Base-by-base conservation (phyloP, 2,113 vertebrate species). In the Mormyrus lacerda region DNA sequence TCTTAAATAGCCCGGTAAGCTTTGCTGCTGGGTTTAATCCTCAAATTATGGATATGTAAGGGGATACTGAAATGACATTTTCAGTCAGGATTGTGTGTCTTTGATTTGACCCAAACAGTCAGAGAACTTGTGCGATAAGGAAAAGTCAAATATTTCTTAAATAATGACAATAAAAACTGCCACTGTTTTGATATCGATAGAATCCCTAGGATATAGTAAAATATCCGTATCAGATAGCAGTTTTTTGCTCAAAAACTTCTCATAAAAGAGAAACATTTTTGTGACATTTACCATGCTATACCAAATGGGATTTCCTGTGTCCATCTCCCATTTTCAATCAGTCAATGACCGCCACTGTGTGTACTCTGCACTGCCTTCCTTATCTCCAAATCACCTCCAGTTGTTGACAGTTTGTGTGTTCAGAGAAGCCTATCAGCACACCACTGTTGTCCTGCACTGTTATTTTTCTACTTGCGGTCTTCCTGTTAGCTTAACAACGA, bases 21-120 rank as follows among this genome's bases (percentile, higher is more conserved):
- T 65, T 89, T 76, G 83, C 89, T 73, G 83, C 48, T 21, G 89
- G 89, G 55, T 58, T 50, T 89, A 89, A 89, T 89, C 84, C 83
- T 15, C 55, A 58, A 85, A 69, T 87, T 73, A 87, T 39, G 53
- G 55, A 86, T 89, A 50, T 86, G 53, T 24, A 45, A 85, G 82
- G 53, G 53, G 85, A 89, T 87, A 39, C 87, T 44, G 45, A 87
- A 79, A 76, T 87, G 84, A 89, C 61, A 87, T 89, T 89, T 87
- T 73, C 61, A 87, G 13, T 87, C 85, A 87, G 84, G 61, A 87
- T 89, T 73, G 35, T 87, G 45, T 69, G 58, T 51, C 83, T 89
- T 65, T 85, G 61, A 89, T 89, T 19, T 87, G 89, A 89, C 85
- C 89, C 44, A 47, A 89, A 65, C 42, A 87, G 19, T 58, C 55